Conservation (phyloP, 2,113 vertebrate species). For the Mirounga angustirostris region DNA sequence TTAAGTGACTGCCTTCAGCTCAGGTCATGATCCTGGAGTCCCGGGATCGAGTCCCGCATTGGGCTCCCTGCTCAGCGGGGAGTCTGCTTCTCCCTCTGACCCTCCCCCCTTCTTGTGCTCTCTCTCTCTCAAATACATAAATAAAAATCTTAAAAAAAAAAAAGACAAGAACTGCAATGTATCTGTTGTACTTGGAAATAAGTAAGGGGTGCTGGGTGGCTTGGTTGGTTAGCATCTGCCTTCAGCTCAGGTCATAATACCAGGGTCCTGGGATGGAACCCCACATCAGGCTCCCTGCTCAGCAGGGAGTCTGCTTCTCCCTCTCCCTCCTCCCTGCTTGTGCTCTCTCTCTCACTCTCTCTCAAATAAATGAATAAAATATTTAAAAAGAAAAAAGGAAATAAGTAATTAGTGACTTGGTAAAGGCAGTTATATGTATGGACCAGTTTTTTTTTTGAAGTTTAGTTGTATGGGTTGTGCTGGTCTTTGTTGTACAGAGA, state of each 20-base stretch:
- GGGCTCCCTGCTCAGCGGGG: background rate
- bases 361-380: too few relatives aligned
- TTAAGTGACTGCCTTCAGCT: background rate
- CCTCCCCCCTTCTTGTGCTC: background rate
- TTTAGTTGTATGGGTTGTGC: background rate
- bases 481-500: background rate
- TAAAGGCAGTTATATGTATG: background rate
- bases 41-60: background rate
- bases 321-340: too few relatives aligned
- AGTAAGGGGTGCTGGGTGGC: background rate
- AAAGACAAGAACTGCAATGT: background rate
- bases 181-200: background rate
- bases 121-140: too few relatives aligned
- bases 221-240: background rate
- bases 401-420: background rate
- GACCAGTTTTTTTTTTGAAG: conserved; percentile 29
- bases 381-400: background rate
- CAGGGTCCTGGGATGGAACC: background rate
- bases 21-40: background rate
- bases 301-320: background rate
- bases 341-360: background rate
- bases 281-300: background rate
- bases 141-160: background rate
- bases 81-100: background rate
- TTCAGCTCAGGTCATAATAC: background rate